These are phyloP conservation scores for Vireo altiloquus DNA, from an alignment of 2,113 vertebrate genomes.

Conservation along the genomic window DNA sequence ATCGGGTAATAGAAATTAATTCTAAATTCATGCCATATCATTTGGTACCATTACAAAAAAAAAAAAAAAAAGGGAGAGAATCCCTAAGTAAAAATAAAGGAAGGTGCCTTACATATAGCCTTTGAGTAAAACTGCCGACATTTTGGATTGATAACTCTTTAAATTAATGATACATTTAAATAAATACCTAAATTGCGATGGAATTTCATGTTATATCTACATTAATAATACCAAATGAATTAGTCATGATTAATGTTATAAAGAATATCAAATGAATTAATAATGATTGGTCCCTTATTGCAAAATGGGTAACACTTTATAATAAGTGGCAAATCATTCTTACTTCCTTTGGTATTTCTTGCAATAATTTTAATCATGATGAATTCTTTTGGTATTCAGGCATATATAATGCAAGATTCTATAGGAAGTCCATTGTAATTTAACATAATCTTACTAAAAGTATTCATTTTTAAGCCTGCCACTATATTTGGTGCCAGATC, in stretches of 20 bases:
- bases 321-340: conserved; percentile 61
- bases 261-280: conserved; percentile 60
- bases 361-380: conserved; percentile 58
- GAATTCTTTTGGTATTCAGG: conserved; percentile 62
- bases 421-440: conserved; percentile 42
- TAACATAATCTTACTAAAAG: conserved; percentile 13
- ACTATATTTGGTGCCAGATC: not conserved
- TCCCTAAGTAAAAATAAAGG: not conserved
- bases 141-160: conserved; percentile 43
- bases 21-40: not conserved
- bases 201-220: conserved; percentile 48
- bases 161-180: conserved; percentile 63
- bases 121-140: not conserved
- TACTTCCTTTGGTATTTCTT: conserved; percentile 52
- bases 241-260: conserved; percentile 53
- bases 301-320: conserved; percentile 65
- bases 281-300: conserved; percentile 54
- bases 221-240: conserved; percentile 57
- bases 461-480: not conserved
- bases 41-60: not conserved
- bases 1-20: not conserved
- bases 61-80: not conserved
- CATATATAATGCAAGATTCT: conserved; percentile 27
- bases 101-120: not conserved
- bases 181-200: conserved; percentile 57